Evolutionary conservation across 2,888 invertebrate species (phyloP), one percentile per base, ranked within the genome.

Genomic region (Tachystola acroxantha): DNA sequence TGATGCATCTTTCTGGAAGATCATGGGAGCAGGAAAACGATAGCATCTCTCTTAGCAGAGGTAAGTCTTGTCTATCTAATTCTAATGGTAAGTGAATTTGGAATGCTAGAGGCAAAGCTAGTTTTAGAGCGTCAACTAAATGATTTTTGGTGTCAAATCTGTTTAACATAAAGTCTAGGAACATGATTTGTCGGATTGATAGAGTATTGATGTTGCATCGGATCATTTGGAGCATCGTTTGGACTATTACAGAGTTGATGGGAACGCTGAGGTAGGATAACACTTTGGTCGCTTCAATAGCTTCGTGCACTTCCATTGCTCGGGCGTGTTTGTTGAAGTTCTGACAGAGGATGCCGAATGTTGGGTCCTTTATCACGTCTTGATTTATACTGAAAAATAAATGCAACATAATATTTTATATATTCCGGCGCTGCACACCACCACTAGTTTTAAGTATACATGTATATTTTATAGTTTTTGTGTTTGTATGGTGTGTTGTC

Each of bases 71-170:
- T 7, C 63, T 71, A 43, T 92, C 89, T 12, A 92, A 53, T 61
- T 92, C 90, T 4, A 77, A 47, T 0, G 85, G 78, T 5, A 93
- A 49, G 42, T 91, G 89, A 5, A 89, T 86, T 71, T 92, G 90
- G 57, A 93, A 92, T 0, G 91, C 90, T 16, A 92, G 64, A 0
- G 93, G 92, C 7, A 93, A 53, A 0, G 93, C 93, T 0, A 91
- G 74, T 51, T 81, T 82, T 3, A 94, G 56, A 0, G 92, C 92
- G 22, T 91, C 90, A 0, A 89, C 85, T 13, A 93, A 67, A 37
- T 92, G 90, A 39, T 78, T 78, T 9, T 81, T 86, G 1, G 49
- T 51, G 26, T 88, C 72, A 32, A 88, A 86, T 40, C 84, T 80
- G 1, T 64, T 57, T 0, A 94, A 57, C 5, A 93, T 50, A 55